Percentiles rank a stretch among this genome's conserved stretches.
Conservation (phyloP, 2,888 invertebrate genomes). For the Ceramica pisi region DNA sequence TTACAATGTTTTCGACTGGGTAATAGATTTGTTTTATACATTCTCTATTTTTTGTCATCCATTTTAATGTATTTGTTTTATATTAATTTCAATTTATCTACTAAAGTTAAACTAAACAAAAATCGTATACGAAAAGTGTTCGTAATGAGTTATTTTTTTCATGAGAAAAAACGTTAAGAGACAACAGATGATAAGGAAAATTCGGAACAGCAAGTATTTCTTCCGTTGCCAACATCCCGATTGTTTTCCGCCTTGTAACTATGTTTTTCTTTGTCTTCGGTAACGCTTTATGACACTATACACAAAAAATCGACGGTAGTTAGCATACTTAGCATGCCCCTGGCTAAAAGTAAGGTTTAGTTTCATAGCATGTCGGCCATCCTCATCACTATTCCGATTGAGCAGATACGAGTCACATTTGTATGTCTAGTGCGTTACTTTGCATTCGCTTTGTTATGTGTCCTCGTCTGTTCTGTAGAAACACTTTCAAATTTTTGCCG, state of each 20-base stretch:
- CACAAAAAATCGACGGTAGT: not conserved
- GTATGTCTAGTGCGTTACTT: slow-evolving; percentile 80
- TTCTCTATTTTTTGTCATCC: not conserved
- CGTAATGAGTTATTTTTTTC: not conserved
- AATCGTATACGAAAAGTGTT: not conserved
- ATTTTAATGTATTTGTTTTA: not conserved
- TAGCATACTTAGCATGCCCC: not conserved
- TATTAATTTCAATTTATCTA: not conserved
- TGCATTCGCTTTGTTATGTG: slow-evolving; percentile 79
- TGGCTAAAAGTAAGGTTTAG: slow-evolving; percentile 19
- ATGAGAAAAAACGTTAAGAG: slow-evolving; percentile 8
- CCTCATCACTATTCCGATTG: slow-evolving; percentile 82
- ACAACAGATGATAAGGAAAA: slow-evolving; percentile 21
- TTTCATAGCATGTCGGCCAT: slow-evolving; percentile 64
- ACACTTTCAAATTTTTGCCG: slow-evolving; percentile 82
- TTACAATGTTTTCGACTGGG: not conserved
- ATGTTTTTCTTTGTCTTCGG: not conserved
- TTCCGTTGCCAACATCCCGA: slow-evolving; percentile 9
- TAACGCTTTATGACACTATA: slow-evolving; percentile 3
- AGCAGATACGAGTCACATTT: slow-evolving; percentile 78
- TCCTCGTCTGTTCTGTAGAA: slow-evolving; percentile 78
- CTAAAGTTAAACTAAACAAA: not conserved
- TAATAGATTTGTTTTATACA: not conserved
- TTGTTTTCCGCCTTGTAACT: slow-evolving; percentile 14
- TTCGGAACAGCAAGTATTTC: slow-evolving; percentile 27